These are phyloP conservation scores for Dolichoris vasculosae DNA, from an alignment of 1,140 invertebrate genomes.

Conservation along the genomic window DNA sequence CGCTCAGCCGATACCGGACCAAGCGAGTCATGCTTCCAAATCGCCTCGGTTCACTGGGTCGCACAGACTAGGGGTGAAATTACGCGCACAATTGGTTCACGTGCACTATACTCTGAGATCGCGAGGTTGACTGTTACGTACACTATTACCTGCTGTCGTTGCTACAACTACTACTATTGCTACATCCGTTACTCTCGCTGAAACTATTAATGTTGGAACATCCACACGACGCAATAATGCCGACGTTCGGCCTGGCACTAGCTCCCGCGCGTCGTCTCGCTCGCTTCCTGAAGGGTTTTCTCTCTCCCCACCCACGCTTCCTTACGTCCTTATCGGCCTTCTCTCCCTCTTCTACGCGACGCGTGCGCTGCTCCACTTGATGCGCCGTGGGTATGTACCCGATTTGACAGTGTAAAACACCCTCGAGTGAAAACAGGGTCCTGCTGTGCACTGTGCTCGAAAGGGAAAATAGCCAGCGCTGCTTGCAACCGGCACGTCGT, in stretches of 20 bases:
- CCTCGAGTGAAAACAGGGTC: constrained; percentile 40
- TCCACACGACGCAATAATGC: background rate
- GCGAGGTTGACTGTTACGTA: background rate
- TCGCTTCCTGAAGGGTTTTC: constrained; percentile 44
- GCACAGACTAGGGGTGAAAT: background rate
- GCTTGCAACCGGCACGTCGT: background rate
- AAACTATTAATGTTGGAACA: background rate
- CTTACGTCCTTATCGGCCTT: constrained; percentile 33
- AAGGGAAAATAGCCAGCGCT: background rate
- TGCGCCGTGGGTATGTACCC: background rate
- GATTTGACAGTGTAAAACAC: background rate
- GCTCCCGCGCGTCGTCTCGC: constrained; percentile 43
- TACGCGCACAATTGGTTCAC: background rate
- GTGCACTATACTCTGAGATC: background rate
- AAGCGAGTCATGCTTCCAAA: background rate
- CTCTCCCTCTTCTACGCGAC: constrained; percentile 46
- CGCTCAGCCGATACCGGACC: background rate
- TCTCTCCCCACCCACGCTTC: constrained; percentile 53
- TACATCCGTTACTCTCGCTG: background rate
- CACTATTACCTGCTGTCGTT: background rate
- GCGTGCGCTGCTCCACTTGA: constrained; percentile 41
- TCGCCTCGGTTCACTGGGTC: background rate
- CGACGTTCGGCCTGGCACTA: constrained; percentile 68
- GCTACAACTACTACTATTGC: background rate
- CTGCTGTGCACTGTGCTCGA: constrained; percentile 37